These are phyloP conservation scores for Brachionichthys hirsutus DNA, from an alignment of 2,113 vertebrate genomes.

Conservation along the genomic window DNA sequence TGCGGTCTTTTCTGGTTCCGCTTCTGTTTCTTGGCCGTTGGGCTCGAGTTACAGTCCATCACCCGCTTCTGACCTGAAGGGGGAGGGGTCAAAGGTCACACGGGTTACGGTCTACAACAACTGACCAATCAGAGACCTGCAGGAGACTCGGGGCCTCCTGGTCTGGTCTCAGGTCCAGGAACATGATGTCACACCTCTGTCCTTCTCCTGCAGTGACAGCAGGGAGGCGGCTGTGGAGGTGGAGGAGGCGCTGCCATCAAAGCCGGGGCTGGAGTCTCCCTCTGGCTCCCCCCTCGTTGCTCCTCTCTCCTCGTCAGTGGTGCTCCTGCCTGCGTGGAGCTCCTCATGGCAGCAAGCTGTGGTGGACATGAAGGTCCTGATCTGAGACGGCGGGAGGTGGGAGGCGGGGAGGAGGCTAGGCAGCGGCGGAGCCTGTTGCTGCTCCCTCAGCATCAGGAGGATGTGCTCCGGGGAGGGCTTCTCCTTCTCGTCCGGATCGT, in stretches of 20 bases:
- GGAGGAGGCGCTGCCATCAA: conserved; percentile 81
- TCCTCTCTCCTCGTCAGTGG: conserved; percentile 84
- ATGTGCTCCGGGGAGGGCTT: conserved; percentile 78
- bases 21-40: conserved; percentile 90
- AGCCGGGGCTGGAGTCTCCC: conserved; percentile 82
- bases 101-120: not conserved
- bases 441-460: conserved; percentile 64
- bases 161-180: too few relatives aligned
- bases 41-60: conserved; percentile 81
- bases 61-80: conserved; percentile 89
- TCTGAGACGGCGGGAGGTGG: conserved; percentile 52
- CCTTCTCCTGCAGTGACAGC: conserved; percentile 79
- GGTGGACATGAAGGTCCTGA: conserved; percentile 68
- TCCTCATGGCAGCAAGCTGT: conserved; percentile 80
- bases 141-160: too few relatives aligned
- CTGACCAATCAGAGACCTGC: not conserved
- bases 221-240: conserved; percentile 79
- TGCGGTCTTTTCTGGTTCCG: conserved; percentile 89
- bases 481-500: conserved; percentile 93
- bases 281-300: conserved; percentile 79
- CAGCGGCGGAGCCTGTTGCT: conserved; percentile 46
- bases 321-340: conserved; percentile 78
- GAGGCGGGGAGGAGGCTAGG: conserved; percentile 13
- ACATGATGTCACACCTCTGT: conserved; percentile 77
- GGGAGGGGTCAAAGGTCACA: conserved; percentile 21